Conservation (phyloP, 1,140 invertebrate genomes). For the Tetramorium parvispinum region DNA sequence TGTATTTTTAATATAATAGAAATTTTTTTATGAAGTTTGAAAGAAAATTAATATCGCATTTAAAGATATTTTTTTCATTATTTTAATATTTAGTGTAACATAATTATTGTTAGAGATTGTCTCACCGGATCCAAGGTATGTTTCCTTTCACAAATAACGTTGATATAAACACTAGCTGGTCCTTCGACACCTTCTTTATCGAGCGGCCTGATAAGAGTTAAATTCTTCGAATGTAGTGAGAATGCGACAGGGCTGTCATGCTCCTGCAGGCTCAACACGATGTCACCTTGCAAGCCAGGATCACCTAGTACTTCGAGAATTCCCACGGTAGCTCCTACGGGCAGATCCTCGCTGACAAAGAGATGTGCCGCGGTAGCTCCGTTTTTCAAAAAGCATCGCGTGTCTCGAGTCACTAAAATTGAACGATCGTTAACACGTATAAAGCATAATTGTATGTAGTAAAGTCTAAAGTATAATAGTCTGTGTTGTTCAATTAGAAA, state of each 20-base stretch:
- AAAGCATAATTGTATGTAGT: not conserved
- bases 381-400: slow-evolving; percentile 94
- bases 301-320: slow-evolving; percentile 92
- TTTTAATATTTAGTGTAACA: not conserved
- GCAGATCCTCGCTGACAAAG: slow-evolving; percentile 94
- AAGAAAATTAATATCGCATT: not conserved
- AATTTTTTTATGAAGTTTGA: not conserved
- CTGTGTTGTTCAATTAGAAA: not conserved
- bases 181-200: slow-evolving; percentile 95
- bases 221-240: slow-evolving; percentile 91
- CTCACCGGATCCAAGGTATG: slow-evolving; percentile 92
- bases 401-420: slow-evolving; percentile 88
- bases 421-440: not conserved
- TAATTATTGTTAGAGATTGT: not conserved
- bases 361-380: slow-evolving; percentile 96
- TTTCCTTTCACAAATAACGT: slow-evolving; percentile 93
- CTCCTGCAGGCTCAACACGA: slow-evolving; percentile 92
- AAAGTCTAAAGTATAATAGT: not conserved
- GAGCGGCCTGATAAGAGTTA: slow-evolving; percentile 91
- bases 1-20: not conserved
- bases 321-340: slow-evolving; percentile 92
- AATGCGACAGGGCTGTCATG: slow-evolving; percentile 92
- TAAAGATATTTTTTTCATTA: not conserved
- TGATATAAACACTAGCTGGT: slow-evolving; percentile 93
- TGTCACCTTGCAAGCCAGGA: slow-evolving; percentile 90